Conservation (phyloP, 2,888 invertebrate genomes). For the Pandemis corylana region DNA sequence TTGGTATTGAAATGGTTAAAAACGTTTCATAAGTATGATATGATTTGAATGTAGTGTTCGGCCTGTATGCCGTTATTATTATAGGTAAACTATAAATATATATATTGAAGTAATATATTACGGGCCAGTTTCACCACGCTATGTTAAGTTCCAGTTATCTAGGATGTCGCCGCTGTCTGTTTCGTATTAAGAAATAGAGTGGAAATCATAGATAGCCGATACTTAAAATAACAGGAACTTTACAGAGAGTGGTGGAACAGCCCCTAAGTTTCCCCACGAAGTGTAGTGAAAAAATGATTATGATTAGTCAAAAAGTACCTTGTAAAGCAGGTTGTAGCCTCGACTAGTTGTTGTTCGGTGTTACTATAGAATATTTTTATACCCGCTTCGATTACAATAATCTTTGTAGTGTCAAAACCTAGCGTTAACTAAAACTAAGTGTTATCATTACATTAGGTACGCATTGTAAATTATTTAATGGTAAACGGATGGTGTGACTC, state of each 20-base stretch:
- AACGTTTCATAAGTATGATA: neutral
- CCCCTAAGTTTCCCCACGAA: slow-evolving; percentile 5
- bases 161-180: too few relatives aligned
- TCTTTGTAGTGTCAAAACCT: slow-evolving; percentile 48
- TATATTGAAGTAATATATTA: slow-evolving; percentile 3
- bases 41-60: neutral
- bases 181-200: too few relatives aligned
- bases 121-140: too few relatives aligned
- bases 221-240: too few relatives aligned
- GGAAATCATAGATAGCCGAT: too few relatives aligned
- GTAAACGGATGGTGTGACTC: slow-evolving; percentile 27
- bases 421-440: slow-evolving; percentile 42
- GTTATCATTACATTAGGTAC: slow-evolving; percentile 39
- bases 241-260: too few relatives aligned
- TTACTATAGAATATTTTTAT: slow-evolving; percentile 69
- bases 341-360: slow-evolving; percentile 54
- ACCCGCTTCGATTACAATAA: slow-evolving; percentile 60
- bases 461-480: slow-evolving; percentile 35
- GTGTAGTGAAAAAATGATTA: slow-evolving; percentile 20
- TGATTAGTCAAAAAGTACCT: slow-evolving; percentile 45
- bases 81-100: neutral
- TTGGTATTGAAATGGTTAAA: neutral
- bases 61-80: neutral
- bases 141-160: too few relatives aligned
- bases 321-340: slow-evolving; percentile 56